phyloP scores from a whole-genome alignment of 2,797 vertebrate genomes.

The Xenopus petersii region DNA sequence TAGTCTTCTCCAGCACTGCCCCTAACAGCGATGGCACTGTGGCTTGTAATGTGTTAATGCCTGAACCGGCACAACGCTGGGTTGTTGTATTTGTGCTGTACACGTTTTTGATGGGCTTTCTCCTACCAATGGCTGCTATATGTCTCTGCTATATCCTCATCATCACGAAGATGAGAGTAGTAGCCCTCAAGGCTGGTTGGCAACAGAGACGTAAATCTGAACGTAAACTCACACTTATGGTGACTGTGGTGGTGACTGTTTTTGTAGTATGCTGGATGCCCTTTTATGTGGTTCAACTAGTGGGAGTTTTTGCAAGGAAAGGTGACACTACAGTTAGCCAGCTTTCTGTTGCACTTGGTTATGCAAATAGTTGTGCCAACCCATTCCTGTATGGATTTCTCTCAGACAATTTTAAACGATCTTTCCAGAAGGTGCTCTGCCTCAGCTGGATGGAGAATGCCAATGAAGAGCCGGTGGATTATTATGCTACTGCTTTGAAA shows the following conservation, averaged over 20 bases:
- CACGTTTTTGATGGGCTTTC: conserved; percentile 86
- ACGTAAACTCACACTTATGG: conserved; percentile 88
- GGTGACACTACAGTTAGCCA: conserved; percentile 86
- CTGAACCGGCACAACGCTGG: conserved; percentile 80
- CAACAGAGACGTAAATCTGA: conserved; percentile 85
- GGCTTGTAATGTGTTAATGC: conserved; percentile 89
- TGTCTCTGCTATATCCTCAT: conserved; percentile 88
- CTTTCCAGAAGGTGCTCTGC: conserved; percentile 85
- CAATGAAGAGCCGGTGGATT: conserved; percentile 83
- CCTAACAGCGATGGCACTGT: conserved; percentile 83
- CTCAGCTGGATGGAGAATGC: conserved; percentile 87
- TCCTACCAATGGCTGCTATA: conserved; percentile 85
- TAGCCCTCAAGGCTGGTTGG: conserved; percentile 87
- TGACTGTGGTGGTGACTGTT: conserved; percentile 88
- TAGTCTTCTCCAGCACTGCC: conserved; percentile 81
- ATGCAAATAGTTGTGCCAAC: conserved; percentile 88
- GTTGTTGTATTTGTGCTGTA: conserved; percentile 83
- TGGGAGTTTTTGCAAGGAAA: conserved; percentile 80
- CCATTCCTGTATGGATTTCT: conserved; percentile 86
- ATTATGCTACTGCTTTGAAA: conserved; percentile 87
- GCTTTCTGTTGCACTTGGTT: conserved; percentile 82
- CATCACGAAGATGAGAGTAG: conserved; percentile 83
- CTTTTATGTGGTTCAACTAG: conserved; percentile 85
- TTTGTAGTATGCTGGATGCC: conserved; percentile 94
- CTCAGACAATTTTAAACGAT: conserved; percentile 86